Evolutionary conservation across 2,888 invertebrate species (phyloP).

Genomic region (Stramonita haemastoma): DNA sequence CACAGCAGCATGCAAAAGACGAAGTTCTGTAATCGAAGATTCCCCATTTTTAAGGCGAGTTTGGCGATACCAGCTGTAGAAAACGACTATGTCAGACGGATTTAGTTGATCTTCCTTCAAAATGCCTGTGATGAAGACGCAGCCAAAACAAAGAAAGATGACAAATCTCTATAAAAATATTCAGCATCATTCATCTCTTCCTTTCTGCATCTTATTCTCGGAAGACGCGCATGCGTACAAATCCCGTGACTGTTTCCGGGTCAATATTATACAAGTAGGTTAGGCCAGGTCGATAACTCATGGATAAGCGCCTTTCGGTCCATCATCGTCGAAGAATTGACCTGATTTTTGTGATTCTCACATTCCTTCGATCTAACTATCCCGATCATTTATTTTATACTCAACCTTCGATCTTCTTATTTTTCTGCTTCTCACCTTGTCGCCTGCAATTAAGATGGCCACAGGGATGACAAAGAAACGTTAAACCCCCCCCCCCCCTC

Average conservation of each 20-base stretch:
- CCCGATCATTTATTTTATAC: not conserved
- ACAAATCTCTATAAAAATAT: conserved; percentile 26
- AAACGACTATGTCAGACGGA: not conserved
- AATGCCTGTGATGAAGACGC: not conserved
- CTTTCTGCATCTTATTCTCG: not conserved
- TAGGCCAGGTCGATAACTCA: not conserved
- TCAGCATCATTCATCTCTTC: conserved; percentile 30
- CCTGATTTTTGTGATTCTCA: not conserved
- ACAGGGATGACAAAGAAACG: no score
- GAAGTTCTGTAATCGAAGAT: conserved; percentile 14
- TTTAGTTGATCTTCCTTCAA: not conserved
- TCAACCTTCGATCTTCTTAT: not conserved
- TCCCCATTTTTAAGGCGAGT: conserved; percentile 7
- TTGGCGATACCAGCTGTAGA: not conserved
- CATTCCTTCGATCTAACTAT: not conserved
- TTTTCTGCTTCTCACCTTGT: not conserved
- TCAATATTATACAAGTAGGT: not conserved
- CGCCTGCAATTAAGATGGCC: not conserved
- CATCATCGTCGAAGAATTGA: not conserved
- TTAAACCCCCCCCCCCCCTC: not conserved
- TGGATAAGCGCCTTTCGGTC: not conserved
- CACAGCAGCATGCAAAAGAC: conserved; percentile 17
- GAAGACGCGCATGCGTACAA: not conserved
- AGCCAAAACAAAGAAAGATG: conserved; percentile 8
- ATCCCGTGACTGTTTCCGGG: not conserved